Percentiles rank a stretch among this genome's conserved stretches.
Conservation (phyloP, 2,797 vertebrate genomes). For the Gambusia yucatana region DNA sequence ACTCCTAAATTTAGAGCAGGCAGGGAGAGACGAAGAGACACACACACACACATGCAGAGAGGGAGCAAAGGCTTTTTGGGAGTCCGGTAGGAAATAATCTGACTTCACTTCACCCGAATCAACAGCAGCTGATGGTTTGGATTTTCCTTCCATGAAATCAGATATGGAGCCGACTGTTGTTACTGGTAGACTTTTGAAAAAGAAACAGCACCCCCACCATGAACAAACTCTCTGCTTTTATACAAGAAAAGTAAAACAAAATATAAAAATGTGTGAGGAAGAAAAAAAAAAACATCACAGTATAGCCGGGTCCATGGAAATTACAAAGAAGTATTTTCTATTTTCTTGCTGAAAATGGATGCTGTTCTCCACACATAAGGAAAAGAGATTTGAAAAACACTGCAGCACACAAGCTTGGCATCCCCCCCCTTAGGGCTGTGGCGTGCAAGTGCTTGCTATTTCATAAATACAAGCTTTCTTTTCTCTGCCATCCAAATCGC, state of each 20-base stretch:
- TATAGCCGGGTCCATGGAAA: conserved; percentile 72
- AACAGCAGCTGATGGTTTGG: conserved; percentile 78
- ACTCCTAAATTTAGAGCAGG: conserved; percentile 73
- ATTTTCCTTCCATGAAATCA: conserved; percentile 81
- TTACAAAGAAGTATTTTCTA: conserved; percentile 75
- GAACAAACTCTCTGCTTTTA: conserved; percentile 64
- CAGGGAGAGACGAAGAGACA: conserved; percentile 50
- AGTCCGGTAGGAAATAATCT: conserved; percentile 77
- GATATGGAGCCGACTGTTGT: conserved; percentile 72
- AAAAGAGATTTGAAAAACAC: conserved; percentile 83
- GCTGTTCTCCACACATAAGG: conserved; percentile 77
- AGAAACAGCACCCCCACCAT: conserved; percentile 70
- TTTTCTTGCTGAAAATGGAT: conserved; percentile 75
- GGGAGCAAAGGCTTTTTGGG: conserved; percentile 63
- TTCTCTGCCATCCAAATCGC: conserved; percentile 78
- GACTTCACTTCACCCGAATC: conserved; percentile 80
- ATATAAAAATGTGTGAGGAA: conserved; percentile 70
- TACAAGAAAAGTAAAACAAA: conserved; percentile 71
- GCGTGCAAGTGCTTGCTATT: conserved; percentile 81
- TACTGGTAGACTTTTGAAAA: conserved; percentile 79
- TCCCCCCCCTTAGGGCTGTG: conserved; percentile 77
- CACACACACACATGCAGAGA: conserved; percentile 22
- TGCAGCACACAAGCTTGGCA: conserved; percentile 83
- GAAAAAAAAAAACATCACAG: conserved; percentile 30
- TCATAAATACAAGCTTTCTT: conserved; percentile 77